Percentiles rank a stretch among this genome's conserved stretches.
phyloP scores from a whole-genome alignment of 2,113 vertebrate species.

The Catagonus wagneri region DNA sequence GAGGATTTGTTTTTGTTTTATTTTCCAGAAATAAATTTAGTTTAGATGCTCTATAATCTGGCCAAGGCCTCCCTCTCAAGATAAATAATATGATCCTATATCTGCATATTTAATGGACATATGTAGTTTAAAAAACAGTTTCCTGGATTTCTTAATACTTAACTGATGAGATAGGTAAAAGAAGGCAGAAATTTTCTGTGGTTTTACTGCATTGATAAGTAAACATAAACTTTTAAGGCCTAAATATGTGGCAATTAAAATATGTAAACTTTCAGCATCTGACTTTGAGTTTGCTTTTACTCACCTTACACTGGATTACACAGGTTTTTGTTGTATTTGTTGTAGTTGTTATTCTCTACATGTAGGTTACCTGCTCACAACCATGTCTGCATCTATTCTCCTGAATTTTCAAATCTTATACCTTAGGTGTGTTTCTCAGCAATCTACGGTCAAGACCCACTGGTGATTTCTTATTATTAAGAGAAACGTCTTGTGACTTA shows the following conservation, averaged over 20 bases:
- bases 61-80: conserved; percentile 74
- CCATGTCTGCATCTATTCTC: background rate
- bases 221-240: background rate
- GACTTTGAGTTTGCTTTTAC: background rate
- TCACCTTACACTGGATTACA: background rate
- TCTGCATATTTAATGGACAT: conserved; percentile 72
- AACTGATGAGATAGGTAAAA: background rate
- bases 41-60: conserved; percentile 81
- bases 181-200: background rate
- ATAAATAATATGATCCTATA: conserved; percentile 73
- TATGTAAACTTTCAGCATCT: background rate
- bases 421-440: background rate
- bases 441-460: background rate
- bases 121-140: background rate
- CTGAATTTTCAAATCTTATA: background rate
- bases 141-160: background rate
- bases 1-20: conserved; percentile 61
- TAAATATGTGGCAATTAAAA: background rate
- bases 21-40: conserved; percentile 73
- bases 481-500: background rate
- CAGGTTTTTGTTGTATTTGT: background rate
- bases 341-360: background rate
- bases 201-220: background rate
- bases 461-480: background rate
- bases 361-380: background rate